Evolutionary conservation across 2,888 invertebrate genomes (phyloP).

Genomic region (Oscheius sp.): DNA sequence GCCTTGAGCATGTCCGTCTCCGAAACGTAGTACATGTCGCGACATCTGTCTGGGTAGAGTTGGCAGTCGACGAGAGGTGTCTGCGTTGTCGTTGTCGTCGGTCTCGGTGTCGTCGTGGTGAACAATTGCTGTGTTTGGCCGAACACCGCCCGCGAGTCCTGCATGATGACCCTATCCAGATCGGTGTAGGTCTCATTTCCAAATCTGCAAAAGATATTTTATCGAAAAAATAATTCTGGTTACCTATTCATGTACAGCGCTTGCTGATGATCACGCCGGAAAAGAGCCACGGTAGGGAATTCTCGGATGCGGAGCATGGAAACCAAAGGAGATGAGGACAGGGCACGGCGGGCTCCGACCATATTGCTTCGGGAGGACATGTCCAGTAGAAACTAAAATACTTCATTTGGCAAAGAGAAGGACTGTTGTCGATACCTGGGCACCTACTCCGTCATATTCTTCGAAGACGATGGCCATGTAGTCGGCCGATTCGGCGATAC

Average conservation of each 20-base stretch:
- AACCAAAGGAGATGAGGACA: constrained; percentile 67
- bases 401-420: constrained; percentile 40
- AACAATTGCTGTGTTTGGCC: constrained; percentile 30
- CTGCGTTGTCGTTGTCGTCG: constrained; percentile 57
- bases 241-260: constrained; percentile 70
- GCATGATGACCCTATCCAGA: constrained; percentile 50
- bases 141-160: constrained; percentile 42
- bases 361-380: constrained; percentile 57
- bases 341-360: constrained; percentile 65
- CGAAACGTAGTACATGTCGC: constrained; percentile 70
- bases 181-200: constrained; percentile 53
- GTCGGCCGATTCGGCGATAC: constrained; percentile 61
- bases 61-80: constrained; percentile 66
- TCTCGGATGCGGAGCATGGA: constrained; percentile 62
- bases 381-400: constrained; percentile 67
- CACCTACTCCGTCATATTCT: constrained; percentile 65
- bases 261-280: constrained; percentile 70
- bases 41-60: constrained; percentile 66
- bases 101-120: constrained; percentile 53
- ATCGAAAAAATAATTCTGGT: no score
- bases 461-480: constrained; percentile 71
- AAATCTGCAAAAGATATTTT: constrained; percentile 26
- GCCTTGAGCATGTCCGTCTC: constrained; percentile 73
- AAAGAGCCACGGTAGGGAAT: constrained; percentile 70
- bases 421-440: no score